Evolutionary conservation across 2,888 invertebrate genomes (phyloP).

Genomic region (Agrotis puta): DNA sequence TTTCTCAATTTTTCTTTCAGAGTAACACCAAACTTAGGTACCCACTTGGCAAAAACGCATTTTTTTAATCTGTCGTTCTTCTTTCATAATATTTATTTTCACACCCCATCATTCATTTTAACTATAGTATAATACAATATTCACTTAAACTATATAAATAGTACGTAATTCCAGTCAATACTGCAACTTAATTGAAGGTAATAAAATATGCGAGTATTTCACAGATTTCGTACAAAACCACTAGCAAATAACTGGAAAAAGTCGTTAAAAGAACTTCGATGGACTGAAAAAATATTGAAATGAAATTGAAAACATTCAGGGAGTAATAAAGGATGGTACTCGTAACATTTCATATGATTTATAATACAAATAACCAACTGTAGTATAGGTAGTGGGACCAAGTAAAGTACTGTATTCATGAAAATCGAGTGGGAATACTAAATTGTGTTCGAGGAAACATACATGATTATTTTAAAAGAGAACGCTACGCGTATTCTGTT

Average conservation of each 20-base stretch:
- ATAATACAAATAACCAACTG: conserved; percentile 3
- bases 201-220: neutral
- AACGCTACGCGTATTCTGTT: neutral
- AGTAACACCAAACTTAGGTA: neutral
- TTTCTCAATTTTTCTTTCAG: neutral
- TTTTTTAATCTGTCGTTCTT: neutral
- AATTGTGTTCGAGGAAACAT: neutral
- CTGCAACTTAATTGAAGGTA: neutral
- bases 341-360: conserved; percentile 19
- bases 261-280: neutral
- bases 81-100: neutral
- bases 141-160: neutral
- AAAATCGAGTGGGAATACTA: conserved; percentile 19
- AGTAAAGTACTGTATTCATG: conserved; percentile 25
- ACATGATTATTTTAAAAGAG: conserved; percentile 24
- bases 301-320: conserved; percentile 18
- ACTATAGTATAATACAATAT: too few relatives aligned
- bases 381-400: neutral
- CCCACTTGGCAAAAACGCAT: neutral
- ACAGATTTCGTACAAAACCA: neutral
- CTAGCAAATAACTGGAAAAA: neutral
- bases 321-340: conserved; percentile 22
- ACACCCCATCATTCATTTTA: too few relatives aligned
- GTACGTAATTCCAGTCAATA: too few relatives aligned
- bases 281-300: neutral